phyloP scores from a whole-genome alignment of 2,113 vertebrate genomes.

The Lycocorax pyrrhopterus region DNA sequence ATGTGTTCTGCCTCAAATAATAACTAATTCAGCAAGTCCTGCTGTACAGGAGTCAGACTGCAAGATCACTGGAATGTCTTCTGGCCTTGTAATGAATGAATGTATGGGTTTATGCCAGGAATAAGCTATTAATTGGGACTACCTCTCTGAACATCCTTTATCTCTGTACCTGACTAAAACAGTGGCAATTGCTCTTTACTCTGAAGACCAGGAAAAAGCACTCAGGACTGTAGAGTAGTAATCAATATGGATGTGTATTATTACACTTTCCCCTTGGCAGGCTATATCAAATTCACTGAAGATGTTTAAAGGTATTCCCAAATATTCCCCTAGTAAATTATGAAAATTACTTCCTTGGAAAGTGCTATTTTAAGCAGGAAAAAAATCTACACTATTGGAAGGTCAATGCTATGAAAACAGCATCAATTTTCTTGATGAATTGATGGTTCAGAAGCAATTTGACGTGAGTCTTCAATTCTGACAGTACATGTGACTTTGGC shows the following conservation, averaged over 20 bases:
- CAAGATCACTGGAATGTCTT: background rate
- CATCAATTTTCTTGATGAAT: background rate
- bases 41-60: background rate
- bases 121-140: background rate
- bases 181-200: background rate
- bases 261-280: background rate
- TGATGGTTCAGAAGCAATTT: background rate
- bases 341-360: background rate
- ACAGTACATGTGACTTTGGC: background rate
- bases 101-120: background rate
- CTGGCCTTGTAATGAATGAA: background rate
- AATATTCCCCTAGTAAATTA: background rate
- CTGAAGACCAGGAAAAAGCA: background rate
- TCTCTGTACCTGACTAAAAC: background rate
- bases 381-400: background rate
- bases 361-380: background rate
- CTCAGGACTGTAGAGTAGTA: background rate
- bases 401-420: background rate
- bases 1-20: background rate
- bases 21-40: background rate
- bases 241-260: background rate
- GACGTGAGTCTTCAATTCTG: background rate
- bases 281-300: background rate
- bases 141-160: background rate
- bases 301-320: background rate